phyloP scores from a whole-genome alignment of 1,140 invertebrate genomes.

The Aphelenchoides fujianensis region DNA sequence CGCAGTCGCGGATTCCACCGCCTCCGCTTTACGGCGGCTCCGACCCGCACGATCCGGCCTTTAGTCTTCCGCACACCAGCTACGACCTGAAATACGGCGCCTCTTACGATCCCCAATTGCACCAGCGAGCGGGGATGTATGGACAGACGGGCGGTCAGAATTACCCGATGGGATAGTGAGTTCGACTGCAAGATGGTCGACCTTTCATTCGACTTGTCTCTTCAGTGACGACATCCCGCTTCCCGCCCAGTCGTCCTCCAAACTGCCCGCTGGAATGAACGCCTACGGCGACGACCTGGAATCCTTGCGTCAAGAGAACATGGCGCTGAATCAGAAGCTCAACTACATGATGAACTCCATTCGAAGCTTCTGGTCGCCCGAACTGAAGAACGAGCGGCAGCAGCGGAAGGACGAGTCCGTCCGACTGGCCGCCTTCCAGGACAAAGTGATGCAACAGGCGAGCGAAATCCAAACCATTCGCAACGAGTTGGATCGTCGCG shows the following conservation, averaged over 20 bases:
- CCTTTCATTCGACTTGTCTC: conserved; percentile 1
- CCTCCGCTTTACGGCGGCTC: conserved; percentile 3
- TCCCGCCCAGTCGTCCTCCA: background rate
- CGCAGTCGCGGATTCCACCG: conserved; percentile 1
- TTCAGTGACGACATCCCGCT: conserved; percentile 13
- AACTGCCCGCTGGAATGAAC: background rate
- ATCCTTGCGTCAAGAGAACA: conserved; percentile 84
- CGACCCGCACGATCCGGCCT: background rate
- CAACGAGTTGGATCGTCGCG: conserved; percentile 26
- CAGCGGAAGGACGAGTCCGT: conserved; percentile 90
- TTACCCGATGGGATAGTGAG: conserved; percentile 18
- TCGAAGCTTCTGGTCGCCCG: conserved; percentile 98
- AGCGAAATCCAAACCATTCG: conserved; percentile 21
- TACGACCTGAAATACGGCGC: no score
- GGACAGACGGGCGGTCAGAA: background rate
- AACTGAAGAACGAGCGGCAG: conserved; percentile 93
- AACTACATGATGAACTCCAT: conserved; percentile 98
- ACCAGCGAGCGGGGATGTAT: conserved; percentile 19
- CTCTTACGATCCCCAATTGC: conserved; percentile 1
- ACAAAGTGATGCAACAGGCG: conserved; percentile 32
- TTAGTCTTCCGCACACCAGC: background rate
- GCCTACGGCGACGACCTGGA: conserved; percentile 10
- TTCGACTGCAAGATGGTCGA: no score
- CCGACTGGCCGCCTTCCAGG: conserved; percentile 25
- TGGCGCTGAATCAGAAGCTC: conserved; percentile 92